Percentiles rank a stretch among this genome's conserved stretches.
These are phyloP conservation scores for Liasis olivaceus DNA, from an alignment of 2,797 vertebrate species.

Conservation along the genomic window DNA sequence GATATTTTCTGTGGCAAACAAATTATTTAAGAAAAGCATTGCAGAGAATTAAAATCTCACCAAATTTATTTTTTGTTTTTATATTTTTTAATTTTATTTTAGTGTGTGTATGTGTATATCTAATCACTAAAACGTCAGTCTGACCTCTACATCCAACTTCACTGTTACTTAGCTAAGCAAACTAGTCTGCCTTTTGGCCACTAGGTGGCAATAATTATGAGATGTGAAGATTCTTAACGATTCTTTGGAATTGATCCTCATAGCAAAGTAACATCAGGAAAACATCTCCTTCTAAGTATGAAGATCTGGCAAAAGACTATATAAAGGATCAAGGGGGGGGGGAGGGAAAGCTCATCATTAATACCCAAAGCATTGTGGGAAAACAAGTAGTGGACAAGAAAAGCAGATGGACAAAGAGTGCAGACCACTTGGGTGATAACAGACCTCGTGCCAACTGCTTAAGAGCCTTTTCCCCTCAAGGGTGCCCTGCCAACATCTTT, in stretches of 20 bases:
- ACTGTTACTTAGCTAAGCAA: background rate
- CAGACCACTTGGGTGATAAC: background rate
- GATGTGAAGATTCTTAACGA: background rate
- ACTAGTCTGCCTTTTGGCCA: background rate
- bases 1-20: background rate
- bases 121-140: background rate
- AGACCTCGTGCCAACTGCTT: background rate
- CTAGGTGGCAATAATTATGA: background rate
- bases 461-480: background rate
- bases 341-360: no score
- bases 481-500: background rate
- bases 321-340: background rate
- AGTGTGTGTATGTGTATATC: background rate
- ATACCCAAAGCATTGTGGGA: background rate
- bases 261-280: background rate
- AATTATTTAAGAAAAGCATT: background rate
- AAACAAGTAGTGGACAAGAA: background rate
- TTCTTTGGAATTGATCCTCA: background rate
- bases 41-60: background rate
- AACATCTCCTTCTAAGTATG: background rate
- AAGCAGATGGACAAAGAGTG: background rate
- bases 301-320: background rate
- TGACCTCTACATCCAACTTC: background rate
- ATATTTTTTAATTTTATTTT: background rate
- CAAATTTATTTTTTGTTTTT: background rate